Evolutionary conservation across 2,797 vertebrate genomes (phyloP).

Genomic region (Craterocephalus amniculus): DNA sequence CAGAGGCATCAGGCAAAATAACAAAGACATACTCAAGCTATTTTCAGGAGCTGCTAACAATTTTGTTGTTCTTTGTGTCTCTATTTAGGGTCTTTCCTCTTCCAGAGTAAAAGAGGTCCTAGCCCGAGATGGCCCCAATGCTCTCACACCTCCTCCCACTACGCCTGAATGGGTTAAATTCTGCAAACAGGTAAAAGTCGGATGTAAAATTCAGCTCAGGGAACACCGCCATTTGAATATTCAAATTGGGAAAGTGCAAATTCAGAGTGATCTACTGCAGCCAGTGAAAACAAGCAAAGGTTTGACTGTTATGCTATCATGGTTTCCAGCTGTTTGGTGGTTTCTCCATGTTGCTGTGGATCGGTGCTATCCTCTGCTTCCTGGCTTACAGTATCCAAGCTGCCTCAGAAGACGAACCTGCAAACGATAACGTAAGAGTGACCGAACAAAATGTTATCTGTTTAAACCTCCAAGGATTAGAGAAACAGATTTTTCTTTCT

Average conservation of each 20-base stretch:
- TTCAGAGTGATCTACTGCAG: background rate
- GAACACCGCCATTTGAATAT: conserved; percentile 16
- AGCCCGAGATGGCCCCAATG: conserved; percentile 91
- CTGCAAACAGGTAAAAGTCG: conserved; percentile 83
- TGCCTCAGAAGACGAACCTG: conserved; percentile 84
- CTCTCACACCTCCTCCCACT: conserved; percentile 94
- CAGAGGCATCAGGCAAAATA: background rate
- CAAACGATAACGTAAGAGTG: conserved; percentile 87
- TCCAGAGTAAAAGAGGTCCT: conserved; percentile 91
- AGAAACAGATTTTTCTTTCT: background rate
- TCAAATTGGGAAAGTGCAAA: conserved; percentile 24
- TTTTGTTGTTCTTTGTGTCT: background rate
- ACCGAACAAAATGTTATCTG: background rate
- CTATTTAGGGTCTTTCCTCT: conserved; percentile 86
- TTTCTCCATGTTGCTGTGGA: conserved; percentile 96
- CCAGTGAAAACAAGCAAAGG: background rate
- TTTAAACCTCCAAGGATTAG: too few species aligned
- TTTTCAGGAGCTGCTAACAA: too few species aligned
- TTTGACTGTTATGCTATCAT: background rate
- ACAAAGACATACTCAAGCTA: background rate
- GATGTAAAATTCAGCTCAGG: background rate
- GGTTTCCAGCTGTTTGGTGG: conserved; percentile 90
- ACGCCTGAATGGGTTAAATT: conserved; percentile 98
- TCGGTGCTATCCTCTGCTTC: conserved; percentile 94
- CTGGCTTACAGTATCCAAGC: conserved; percentile 90